Base-by-base conservation (phyloP, 2,888 invertebrate species). In the Endotricha flammealis region DNA sequence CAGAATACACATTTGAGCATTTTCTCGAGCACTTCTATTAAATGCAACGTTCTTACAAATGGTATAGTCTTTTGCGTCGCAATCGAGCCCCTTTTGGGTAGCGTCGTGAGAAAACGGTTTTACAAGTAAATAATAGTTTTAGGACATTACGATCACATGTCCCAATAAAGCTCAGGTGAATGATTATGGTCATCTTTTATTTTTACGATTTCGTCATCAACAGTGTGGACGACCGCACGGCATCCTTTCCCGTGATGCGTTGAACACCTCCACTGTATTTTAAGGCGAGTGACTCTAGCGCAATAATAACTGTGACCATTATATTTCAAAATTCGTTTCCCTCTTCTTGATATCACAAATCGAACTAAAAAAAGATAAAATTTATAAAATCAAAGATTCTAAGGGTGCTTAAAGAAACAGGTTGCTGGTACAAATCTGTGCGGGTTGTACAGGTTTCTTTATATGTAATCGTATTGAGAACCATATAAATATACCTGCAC, bases 221-320 rank as follows among this genome's bases (percentile, higher is more conserved):
- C 1, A 0, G 62, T 60, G 9, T 50, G 39, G n/a, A 53, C 29
- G 8, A 41, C 20, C 4, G 64, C 64, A 0, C 39, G 28, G 27
- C 64, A 64, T 23, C 48, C 44, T 29, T 39, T 53, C 24, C 41
- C 16, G 23, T 51, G 46, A 32, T 64, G 57, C 0, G 62, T 56
- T 8, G 62, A 62, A 30, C 66, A 67, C 0, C 42, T 13, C 64
- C 64, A 64, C 22, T 53, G 38, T 0, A 14, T 54, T 22, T 42
- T 57, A 1, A 10, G 0, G 4, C 31, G 31, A 0, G 10, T 9
- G 0, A 39, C 46, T 0, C 14, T 10, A 0, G 29, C 14, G 0
- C 28, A 13, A 23, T 52, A 62, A 38, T 50, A 62, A 1, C 44
- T 57, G 29, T 48, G 57, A 0, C 41, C 49, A 2, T 42, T 52